Evolutionary conservation across 2,888 invertebrate genomes (phyloP).

Genomic region (Blastobasis lacticolella): DNA sequence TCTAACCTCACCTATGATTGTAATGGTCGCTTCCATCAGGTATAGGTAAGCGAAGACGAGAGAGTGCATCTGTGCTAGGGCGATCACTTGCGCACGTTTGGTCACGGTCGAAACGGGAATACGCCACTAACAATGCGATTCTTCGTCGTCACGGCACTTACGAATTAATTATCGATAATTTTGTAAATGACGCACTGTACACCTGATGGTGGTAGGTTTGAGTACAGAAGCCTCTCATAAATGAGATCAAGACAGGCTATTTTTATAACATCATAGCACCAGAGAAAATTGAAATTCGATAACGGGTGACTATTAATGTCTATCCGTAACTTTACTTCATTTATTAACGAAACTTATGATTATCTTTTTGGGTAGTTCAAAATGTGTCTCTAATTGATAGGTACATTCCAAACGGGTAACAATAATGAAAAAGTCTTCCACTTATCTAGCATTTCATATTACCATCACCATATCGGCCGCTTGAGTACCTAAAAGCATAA

Average conservation of each 20-base stretch:
- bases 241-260: too few species aligned
- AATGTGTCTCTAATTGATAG: background rate
- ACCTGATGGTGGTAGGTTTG: slow-evolving; percentile 10
- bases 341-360: too few species aligned
- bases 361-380: too few species aligned
- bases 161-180: slow-evolving; percentile 51
- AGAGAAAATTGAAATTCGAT: too few species aligned
- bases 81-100: too few species aligned
- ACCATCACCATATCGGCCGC: background rate
- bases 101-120: too few species aligned
- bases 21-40: background rate
- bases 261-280: too few species aligned
- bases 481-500: background rate
- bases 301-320: too few species aligned
- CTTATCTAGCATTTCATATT: background rate
- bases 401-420: background rate
- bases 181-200: slow-evolving; percentile 42
- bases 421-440: background rate
- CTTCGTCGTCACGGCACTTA: slow-evolving; percentile 48
- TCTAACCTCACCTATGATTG: background rate
- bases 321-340: too few species aligned
- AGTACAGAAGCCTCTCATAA: too few species aligned
- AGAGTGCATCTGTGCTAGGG: too few species aligned
- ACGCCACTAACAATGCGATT: slow-evolving; percentile 6
- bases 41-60: too few species aligned